Evolutionary conservation across 2,113 vertebrate species (phyloP).

Genomic region (Anoplopoma fimbria): DNA sequence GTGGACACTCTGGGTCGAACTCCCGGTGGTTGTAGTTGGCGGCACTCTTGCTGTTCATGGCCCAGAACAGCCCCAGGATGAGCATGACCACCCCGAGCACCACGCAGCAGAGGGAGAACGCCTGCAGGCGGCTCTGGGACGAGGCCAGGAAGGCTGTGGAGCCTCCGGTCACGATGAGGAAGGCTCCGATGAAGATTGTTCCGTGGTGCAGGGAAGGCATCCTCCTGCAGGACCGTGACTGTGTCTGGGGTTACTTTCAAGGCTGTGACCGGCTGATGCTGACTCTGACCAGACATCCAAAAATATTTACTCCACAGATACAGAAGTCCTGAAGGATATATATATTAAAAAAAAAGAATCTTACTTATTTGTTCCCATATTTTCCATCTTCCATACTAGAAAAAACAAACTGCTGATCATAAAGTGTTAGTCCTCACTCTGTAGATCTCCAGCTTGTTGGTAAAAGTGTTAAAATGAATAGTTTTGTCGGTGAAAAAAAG

Average conservation of each 20-base stretch:
- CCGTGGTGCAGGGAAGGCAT: slow-evolving; percentile 87
- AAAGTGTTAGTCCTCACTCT: slow-evolving; percentile 27
- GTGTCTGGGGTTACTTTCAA: slow-evolving; percentile 39
- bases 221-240: slow-evolving; percentile 44
- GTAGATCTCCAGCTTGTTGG: background rate
- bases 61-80: slow-evolving; percentile 85
- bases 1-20: slow-evolving; percentile 74
- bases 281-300: slow-evolving; percentile 51
- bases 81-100: slow-evolving; percentile 86
- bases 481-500: slow-evolving; percentile 20
- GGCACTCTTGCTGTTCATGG: slow-evolving; percentile 83
- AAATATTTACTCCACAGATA: slow-evolving; percentile 40
- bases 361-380: slow-evolving; percentile 37
- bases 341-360: slow-evolving; percentile 7
- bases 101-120: slow-evolving; percentile 87
- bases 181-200: slow-evolving; percentile 84
- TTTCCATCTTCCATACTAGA: slow-evolving; percentile 23
- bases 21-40: slow-evolving; percentile 74
- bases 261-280: slow-evolving; percentile 57
- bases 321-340: slow-evolving; percentile 35
- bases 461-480: slow-evolving; percentile 31
- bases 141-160: slow-evolving; percentile 84
- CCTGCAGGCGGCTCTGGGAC: slow-evolving; percentile 81
- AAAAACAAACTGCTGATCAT: slow-evolving; percentile 6
- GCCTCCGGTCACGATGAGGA: slow-evolving; percentile 85